phyloP scores from a whole-genome alignment of 1,140 invertebrate genomes.

The Teleopsis dalmanni region DNA sequence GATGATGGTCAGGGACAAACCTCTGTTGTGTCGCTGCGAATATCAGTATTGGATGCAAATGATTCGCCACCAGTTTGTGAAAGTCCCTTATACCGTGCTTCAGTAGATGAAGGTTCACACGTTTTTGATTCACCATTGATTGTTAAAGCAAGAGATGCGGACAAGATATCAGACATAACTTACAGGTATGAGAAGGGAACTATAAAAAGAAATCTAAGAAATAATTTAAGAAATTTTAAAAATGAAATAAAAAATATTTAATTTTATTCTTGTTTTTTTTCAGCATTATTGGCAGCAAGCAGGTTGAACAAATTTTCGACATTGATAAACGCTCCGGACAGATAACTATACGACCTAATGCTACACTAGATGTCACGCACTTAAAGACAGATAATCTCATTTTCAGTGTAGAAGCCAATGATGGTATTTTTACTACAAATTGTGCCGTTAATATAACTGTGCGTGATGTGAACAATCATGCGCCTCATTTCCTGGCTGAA shows the following conservation, averaged over 20 bases:
- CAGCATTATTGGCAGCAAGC: slow-evolving; percentile 33
- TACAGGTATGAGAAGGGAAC: slow-evolving; percentile 50
- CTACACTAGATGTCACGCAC: slow-evolving; percentile 39
- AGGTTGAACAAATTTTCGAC: slow-evolving; percentile 31
- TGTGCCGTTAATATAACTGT: slow-evolving; percentile 68
- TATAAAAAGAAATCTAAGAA: too few species aligned
- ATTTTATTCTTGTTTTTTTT: slow-evolving; percentile 3
- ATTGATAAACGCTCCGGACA: slow-evolving; percentile 39
- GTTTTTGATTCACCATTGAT: slow-evolving; percentile 71
- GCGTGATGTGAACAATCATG: slow-evolving; percentile 81
- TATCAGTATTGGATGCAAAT: slow-evolving; percentile 74
- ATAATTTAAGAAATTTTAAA: too few species aligned
- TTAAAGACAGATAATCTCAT: slow-evolving; percentile 35
- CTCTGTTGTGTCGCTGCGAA: slow-evolving; percentile 67
- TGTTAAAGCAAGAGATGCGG: slow-evolving; percentile 68
- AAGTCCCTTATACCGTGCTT: slow-evolving; percentile 63
- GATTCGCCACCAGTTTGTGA: slow-evolving; percentile 77
- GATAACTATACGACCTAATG: slow-evolving; percentile 35
- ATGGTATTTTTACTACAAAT: slow-evolving; percentile 63
- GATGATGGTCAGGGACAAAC: slow-evolving; percentile 70
- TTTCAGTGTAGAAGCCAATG: slow-evolving; percentile 54
- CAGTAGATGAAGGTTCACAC: slow-evolving; percentile 74
- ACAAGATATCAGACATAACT: slow-evolving; percentile 69
- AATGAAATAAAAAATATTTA: neutral
- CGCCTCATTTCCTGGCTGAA: slow-evolving; percentile 66